Evolutionary conservation across 2,113 vertebrate species (phyloP), one percentile per base, ranked within the genome.

Genomic region (Acrocephalus kingi): DNA sequence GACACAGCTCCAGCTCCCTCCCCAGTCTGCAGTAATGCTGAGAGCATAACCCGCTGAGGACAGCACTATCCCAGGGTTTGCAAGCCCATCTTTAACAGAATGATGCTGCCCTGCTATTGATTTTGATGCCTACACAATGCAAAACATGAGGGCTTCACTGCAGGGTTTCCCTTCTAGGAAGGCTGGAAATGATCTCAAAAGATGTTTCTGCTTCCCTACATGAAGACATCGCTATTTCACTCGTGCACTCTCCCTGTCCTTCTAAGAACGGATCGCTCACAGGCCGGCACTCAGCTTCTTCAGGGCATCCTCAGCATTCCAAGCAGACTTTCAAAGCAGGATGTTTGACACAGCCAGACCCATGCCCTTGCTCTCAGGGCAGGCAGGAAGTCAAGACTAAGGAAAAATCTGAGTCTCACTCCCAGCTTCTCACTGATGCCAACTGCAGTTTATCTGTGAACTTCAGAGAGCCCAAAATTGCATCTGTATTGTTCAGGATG

Each of bases 161-260:
- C 45, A 49, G 37, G 7, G 6, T 69, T 61, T 69, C 55, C 39
- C 28, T 54, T n/a, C n/a, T 7, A 39, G 56, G 52, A 84, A 35
- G 28, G 48, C 55, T 81, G 35, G 51, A 81, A 84, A 58, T 18
- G 2, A 49, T 22, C 52, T 67, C 18, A 21, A 10, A 72, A 52
- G 37, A 4, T 10, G 27, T 17, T 17, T 49, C 31, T 6, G 2
- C 16, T 31, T 18, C 15, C 24, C 54, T 20, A 1, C 7, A 2
- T 1, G 27, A 15, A 16, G 56, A 11, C 41, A 49, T 18, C 3
- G 5, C 48, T 28, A 3, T 37, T 43, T 39, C 4, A 2, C 27
- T 30, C 28, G 27, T 13, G 39, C 16, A 4, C 20, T 5, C 0
- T 23, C 28, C 7, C 39, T 24, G 13, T 7, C 16, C 58, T 68